Evolutionary conservation across 35 echinoderm and acorn worm species (phyloP).

Genomic region (Stichopus chloronotus): DNA sequence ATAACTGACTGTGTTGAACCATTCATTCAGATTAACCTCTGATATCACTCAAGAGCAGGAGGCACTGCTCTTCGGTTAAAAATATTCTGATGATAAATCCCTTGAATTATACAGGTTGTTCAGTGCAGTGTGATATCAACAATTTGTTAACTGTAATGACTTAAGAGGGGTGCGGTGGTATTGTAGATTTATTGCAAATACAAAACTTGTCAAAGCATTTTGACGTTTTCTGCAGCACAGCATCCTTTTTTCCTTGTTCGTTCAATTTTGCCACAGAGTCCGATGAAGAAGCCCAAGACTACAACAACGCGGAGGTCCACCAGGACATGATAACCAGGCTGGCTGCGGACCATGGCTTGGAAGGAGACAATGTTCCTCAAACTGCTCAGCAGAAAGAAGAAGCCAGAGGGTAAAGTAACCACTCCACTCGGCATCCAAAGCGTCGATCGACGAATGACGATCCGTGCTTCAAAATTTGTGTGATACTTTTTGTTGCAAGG

Average conservation of each 20-base stretch:
- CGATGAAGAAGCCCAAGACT: conserved; percentile 77
- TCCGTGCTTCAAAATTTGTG: too few species aligned
- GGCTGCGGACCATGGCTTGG: conserved; percentile 81
- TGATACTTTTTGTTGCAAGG: too few species aligned
- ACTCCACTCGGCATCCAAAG: neutral
- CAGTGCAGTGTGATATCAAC: too few species aligned
- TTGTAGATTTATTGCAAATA: neutral
- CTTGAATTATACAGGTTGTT: too few species aligned
- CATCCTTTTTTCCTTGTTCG: neutral
- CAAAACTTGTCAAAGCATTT: neutral
- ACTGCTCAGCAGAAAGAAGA: conserved; percentile 88
- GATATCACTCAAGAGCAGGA: too few species aligned
- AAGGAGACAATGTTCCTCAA: conserved; percentile 71
- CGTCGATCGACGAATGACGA: too few species aligned
- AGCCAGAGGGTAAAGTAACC: conserved; percentile 77
- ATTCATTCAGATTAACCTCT: too few species aligned
- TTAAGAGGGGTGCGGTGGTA: neutral
- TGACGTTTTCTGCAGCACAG: neutral
- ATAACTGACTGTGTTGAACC: too few species aligned
- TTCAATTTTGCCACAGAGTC: conserved; percentile 71
- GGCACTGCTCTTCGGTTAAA: too few species aligned
- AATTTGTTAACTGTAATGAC: too few species aligned
- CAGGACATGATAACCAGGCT: conserved; percentile 72
- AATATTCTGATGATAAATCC: too few species aligned
- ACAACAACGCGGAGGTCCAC: conserved; percentile 70